These are phyloP conservation scores for Sminthurides aquaticus DNA, from an alignment of 2,888 invertebrate species.

Conservation along the genomic window DNA sequence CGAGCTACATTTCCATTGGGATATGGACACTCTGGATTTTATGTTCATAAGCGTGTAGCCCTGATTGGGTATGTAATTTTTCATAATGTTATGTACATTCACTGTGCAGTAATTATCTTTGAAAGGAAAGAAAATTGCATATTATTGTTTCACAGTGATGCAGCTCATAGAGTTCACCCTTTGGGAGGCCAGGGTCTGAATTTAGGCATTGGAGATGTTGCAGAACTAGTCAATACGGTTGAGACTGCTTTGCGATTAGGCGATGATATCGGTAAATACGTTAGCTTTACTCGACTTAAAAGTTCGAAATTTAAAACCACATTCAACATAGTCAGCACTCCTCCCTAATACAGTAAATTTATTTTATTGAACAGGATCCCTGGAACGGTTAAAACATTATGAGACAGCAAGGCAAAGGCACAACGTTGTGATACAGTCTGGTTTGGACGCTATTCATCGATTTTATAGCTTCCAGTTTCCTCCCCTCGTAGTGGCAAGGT, in stretches of 20 bases:
- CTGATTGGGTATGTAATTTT: constrained; percentile 68
- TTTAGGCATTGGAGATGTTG: constrained; percentile 89
- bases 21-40: constrained; percentile 80
- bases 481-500: constrained; percentile 70
- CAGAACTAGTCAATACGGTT: constrained; percentile 62
- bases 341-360: too few species aligned
- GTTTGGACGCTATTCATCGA: constrained; percentile 76
- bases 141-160: constrained; percentile 56
- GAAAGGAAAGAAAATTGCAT: too few species aligned
- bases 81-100: constrained; percentile 3
- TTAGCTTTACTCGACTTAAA: too few species aligned
- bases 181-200: constrained; percentile 97
- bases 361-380: constrained; percentile 63
- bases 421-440: constrained; percentile 80
- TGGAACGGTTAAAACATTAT: constrained; percentile 66
- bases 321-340: too few species aligned
- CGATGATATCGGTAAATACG: constrained; percentile 58
- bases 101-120: background rate
- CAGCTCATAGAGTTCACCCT: constrained; percentile 87
- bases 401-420: constrained; percentile 75
- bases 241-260: constrained; percentile 66
- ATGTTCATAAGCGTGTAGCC: constrained; percentile 71
- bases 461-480: constrained; percentile 61
- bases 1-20: constrained; percentile 87
- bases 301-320: too few species aligned